Conservation (phyloP, 2,797 vertebrate genomes). For the Silurus lanzhouensis region DNA sequence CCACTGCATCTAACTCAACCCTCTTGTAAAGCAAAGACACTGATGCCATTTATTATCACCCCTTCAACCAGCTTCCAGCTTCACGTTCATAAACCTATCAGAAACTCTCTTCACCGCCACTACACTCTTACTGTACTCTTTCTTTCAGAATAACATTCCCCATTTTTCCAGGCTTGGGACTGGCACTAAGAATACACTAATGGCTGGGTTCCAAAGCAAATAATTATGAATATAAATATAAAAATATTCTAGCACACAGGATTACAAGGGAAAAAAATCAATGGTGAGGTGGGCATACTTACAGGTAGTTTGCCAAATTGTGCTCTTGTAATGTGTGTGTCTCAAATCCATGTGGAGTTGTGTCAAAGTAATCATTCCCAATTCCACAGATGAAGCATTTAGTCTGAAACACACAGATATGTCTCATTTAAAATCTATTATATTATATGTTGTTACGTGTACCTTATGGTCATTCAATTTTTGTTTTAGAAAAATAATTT, state of each 20-base stretch:
- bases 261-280: neutral
- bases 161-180: too few relatives aligned
- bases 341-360: conserved; percentile 96
- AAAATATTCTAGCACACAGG: neutral
- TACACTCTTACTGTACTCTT: too few relatives aligned
- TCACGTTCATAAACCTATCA: too few relatives aligned
- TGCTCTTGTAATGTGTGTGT: conserved; percentile 98
- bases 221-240: neutral
- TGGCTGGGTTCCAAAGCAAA: neutral
- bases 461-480: too few relatives aligned
- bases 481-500: too few relatives aligned
- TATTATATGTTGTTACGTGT: neutral
- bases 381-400: conserved; percentile 99
- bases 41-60: too few relatives aligned
- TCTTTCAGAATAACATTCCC: too few relatives aligned
- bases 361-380: conserved; percentile 98
- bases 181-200: too few relatives aligned
- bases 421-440: neutral
- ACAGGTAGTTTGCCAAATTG: conserved; percentile 99
- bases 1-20: too few relatives aligned
- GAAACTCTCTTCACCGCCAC: too few relatives aligned
- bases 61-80: too few relatives aligned
- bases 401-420: conserved; percentile 78
- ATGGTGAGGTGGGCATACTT: conserved; percentile 70
- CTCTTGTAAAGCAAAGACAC: too few relatives aligned